Conservation (phyloP, 2,888 invertebrate genomes). For the Campoplex capitator region DNA sequence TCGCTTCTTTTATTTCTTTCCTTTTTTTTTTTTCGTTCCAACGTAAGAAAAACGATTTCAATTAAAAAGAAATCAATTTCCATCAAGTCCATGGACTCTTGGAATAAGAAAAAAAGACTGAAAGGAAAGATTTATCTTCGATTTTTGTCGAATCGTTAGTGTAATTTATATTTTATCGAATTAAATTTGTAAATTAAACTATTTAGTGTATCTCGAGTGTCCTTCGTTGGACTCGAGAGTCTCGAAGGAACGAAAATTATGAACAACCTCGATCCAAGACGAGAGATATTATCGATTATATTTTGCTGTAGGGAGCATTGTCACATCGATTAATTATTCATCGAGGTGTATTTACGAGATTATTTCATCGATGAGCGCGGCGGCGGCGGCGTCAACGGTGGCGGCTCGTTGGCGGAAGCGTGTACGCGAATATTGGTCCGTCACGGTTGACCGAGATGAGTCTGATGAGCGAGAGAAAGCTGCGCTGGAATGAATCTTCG, state of each 20-base stretch:
- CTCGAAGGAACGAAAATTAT: not conserved
- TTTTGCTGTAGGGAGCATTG: constrained; percentile 51
- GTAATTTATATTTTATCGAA: not conserved
- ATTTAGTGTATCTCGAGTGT: not conserved
- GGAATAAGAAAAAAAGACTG: not conserved
- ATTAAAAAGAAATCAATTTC: not conserved
- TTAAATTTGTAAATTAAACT: not conserved
- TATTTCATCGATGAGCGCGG: constrained; percentile 56
- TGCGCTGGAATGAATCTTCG: not conserved
- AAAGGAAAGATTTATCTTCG: not conserved
- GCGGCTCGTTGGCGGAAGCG: constrained; percentile 34
- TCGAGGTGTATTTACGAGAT: constrained; percentile 54
- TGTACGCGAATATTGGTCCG: constrained; percentile 54
- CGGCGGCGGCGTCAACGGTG: not conserved
- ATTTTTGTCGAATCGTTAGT: not conserved
- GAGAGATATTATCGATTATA: constrained; percentile 29
- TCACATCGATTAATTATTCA: constrained; percentile 59
- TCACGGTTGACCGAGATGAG: constrained; percentile 53
- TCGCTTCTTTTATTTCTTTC: not conserved
- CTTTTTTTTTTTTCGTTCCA: not conserved
- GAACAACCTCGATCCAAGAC: not conserved
- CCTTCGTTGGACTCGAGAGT: not conserved
- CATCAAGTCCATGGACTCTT: not conserved
- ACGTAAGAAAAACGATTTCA: not conserved
- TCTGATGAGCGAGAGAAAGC: constrained; percentile 7